Evolutionary conservation across 1,140 invertebrate genomes (phyloP).

Genomic region (Zaprionus gabonicus): DNA sequence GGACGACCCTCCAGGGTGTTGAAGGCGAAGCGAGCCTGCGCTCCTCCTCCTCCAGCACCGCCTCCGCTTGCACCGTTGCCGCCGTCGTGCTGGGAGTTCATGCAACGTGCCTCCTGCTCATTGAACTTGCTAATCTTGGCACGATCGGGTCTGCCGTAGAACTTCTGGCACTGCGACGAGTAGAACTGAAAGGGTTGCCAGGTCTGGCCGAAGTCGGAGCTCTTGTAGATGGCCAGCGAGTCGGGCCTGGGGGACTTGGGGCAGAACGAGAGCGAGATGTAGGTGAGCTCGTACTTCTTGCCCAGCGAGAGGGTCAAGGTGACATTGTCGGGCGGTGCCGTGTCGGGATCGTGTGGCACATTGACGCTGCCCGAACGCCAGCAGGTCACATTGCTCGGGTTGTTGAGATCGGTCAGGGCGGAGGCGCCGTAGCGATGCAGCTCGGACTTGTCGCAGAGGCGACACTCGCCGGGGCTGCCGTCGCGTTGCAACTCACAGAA

Average conservation of each 20-base stretch:
- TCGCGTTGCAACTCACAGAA: conserved; percentile 89
- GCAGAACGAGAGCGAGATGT: conserved; percentile 98
- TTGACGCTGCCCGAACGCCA: conserved; percentile 97
- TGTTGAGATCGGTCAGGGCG: conserved; percentile 98
- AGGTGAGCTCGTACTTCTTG: conserved; percentile 99
- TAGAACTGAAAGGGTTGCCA: conserved; percentile 99
- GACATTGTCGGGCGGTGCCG: conserved; percentile 94
- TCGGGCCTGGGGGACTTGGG: conserved; percentile 94
- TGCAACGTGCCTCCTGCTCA: conserved; percentile 97
- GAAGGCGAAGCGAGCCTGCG: conserved; percentile 93
- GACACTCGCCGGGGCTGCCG: conserved; percentile 88
- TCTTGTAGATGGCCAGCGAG: conserved; percentile 98
- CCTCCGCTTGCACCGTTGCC: conserved; percentile 65
- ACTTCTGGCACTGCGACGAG: conserved; percentile 94
- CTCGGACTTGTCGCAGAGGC: conserved; percentile 94
- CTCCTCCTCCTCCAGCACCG: conserved; percentile 74
- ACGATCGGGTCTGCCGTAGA: conserved; percentile 93
- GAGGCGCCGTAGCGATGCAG: conserved; percentile 85
- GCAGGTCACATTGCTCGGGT: conserved; percentile 98
- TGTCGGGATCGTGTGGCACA: conserved; percentile 87
- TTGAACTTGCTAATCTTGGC: conserved; percentile 96
- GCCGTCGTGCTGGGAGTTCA: conserved; percentile 90
- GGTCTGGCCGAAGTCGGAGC: conserved; percentile 95
- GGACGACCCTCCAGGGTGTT: conserved; percentile 98
- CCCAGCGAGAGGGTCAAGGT: conserved; percentile 95